phyloP scores from a whole-genome alignment of 2,113 vertebrate species.

The Oxyura jamaicensis region DNA sequence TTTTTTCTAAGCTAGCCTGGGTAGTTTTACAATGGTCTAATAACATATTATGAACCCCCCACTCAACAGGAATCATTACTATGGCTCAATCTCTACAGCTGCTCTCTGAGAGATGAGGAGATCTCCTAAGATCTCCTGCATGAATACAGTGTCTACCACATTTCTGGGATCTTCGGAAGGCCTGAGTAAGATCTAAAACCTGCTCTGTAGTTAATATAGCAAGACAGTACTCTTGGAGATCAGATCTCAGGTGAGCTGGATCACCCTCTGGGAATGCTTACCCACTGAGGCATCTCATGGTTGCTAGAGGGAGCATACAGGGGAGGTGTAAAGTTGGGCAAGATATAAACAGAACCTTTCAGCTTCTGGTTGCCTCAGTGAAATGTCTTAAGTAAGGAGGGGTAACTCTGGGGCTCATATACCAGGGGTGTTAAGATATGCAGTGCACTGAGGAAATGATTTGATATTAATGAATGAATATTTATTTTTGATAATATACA shows the following conservation, averaged over 20 bases:
- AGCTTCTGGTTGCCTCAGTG: background rate
- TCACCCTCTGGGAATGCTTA: background rate
- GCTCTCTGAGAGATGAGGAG: background rate
- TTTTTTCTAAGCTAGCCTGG: background rate
- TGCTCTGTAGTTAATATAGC: background rate
- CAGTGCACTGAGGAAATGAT: background rate
- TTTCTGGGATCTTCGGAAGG: background rate
- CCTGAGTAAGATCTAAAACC: background rate
- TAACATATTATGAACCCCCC: background rate
- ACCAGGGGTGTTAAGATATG: background rate
- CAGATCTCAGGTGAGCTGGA: background rate
- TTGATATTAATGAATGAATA: background rate
- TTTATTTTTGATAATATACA: background rate
- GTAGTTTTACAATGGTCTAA: background rate
- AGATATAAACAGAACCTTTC: background rate
- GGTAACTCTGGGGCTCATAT: background rate
- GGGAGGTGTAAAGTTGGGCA: background rate
- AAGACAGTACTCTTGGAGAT: background rate
- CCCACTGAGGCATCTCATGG: rapidly evolving
- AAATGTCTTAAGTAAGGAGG: background rate
- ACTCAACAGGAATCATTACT: background rate
- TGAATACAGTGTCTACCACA: background rate
- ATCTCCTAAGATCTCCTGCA: background rate
- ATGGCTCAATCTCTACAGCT: background rate
- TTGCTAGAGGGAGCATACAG: background rate